Evolutionary conservation across 2,797 vertebrate genomes (phyloP), one percentile per base, ranked within the genome.

Genomic region (Hephaestus fuliginosus): DNA sequence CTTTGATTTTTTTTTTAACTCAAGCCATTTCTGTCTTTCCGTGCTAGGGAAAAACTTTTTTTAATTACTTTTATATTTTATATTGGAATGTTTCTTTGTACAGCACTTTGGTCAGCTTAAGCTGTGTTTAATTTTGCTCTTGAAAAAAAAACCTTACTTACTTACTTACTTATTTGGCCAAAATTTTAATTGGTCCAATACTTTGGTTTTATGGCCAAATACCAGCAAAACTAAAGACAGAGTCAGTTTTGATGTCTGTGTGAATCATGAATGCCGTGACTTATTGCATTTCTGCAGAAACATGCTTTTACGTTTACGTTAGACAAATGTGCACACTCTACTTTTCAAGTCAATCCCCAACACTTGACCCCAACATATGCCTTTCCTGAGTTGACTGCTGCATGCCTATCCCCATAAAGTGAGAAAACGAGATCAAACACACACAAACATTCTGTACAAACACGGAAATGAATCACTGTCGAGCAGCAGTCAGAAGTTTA

Each of bases 401-500:
- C 61, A 28, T 58, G 70, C 2, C n/a, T 20, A 3, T 69, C 25
- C 25, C 64, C 33, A 56, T 3, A 13, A 69, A 68, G 53, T 15
- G 4, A 52, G 20, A 39, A 58, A 48, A 15, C 58, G 70, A 52
- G 49, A 76, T 36, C 65, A 72, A 51, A 82, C 33, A 28, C 64
- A 64, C 61, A 51, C 43, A 15, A 3, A 43, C 43, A 20, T 4
- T 3, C 3, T 46, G 28, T 6, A 4, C 68, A 55, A 22, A 56
- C 49, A 43, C 65, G 57, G 30, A 33, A n/a, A 65, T n/a, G 20
- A 48, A 58, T 43, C 8, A n/a, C 20, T 3, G 0, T n/a, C 39
- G 18, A 57, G 61, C 39, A 56, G 46, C 3, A 63, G 78, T 51
- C 18, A 68, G 7, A 53, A 12, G 33, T 74, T 83, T 69, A 74